Base-by-base conservation (phyloP, 2,888 invertebrate genomes). In the Xanthia togata region DNA sequence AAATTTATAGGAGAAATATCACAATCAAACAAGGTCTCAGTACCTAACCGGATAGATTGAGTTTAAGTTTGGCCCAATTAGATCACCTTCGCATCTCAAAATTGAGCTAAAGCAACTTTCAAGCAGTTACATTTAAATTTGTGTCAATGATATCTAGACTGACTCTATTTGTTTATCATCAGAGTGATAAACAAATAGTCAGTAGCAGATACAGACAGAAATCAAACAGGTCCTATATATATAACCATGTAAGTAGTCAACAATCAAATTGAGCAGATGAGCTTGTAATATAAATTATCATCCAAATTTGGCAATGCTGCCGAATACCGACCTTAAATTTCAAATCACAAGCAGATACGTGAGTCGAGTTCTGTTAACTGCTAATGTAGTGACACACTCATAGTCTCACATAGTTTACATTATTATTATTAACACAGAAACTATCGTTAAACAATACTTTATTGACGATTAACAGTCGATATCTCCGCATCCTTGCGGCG, bases 401-500 rank as follows among this genome's bases (percentile, higher is more conserved):
- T 2, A 31, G 31, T 31, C 31, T 31, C 72, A 73, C 85, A 79
- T 62, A 69, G 64, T 74, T 74, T 44, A 81, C 59, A 65, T 64
- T 83, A 73, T 74, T 31, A 31, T 31, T 78, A 82, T 76, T 26
- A 70, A 71, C 74, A 84, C 88, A 77, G 76, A 74, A 69, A 74
- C 70, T 76, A 83, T 79, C 65, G 74, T 79, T 71, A 60, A 81
- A 87, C 79, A 82, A 81, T 77, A 85, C 67, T 82, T 81, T 83
- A 88, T 76, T 87, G 85, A 82, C 87, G 87, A 88, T 89, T 89
- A 87, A 89, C 86, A 88, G 89, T 89, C 90, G 84, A 84, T 91
- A 92, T 92, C 92, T 90, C 89, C 88, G 91, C 91, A 93, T 92
- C 92, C 92, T 93, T 85, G 90, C 89, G 88, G 84, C 83, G 88